These are phyloP conservation scores for Deilephila porcellus DNA, from an alignment of 2,888 invertebrate genomes.

Conservation along the genomic window DNA sequence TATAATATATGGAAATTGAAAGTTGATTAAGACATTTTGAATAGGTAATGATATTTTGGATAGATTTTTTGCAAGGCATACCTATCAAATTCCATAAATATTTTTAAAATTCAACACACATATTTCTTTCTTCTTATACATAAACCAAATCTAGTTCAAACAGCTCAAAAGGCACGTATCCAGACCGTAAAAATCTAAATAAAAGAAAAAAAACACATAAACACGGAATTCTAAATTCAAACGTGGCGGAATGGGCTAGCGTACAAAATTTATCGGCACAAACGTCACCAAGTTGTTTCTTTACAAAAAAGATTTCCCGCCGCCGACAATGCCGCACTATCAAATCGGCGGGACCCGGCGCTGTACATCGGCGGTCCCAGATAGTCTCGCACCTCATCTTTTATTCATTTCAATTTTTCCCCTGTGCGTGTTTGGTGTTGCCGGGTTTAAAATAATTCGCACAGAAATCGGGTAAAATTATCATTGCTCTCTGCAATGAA, in stretches of 20 bases:
- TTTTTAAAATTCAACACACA: too few species aligned
- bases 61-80: too few species aligned
- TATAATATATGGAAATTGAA: too few species aligned
- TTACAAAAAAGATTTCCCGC: constrained; percentile 4
- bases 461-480: too few species aligned
- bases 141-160: too few species aligned
- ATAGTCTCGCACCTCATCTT: constrained; percentile 40
- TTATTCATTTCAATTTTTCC: constrained; percentile 43
- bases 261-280: constrained; percentile 11
- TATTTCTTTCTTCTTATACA: too few species aligned
- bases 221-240: not conserved
- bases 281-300: constrained; percentile 6
- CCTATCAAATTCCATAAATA: too few species aligned
- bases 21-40: too few species aligned
- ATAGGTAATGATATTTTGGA: too few species aligned
- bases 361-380: constrained; percentile 35
- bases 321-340: constrained; percentile 36
- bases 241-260: not conserved
- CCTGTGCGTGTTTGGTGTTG: constrained; percentile 36
- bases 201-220: not conserved
- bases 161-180: not conserved
- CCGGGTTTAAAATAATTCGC: constrained; percentile 16
- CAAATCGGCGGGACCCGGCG: constrained; percentile 39
- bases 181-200: not conserved
- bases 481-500: too few species aligned